Conservation (phyloP, 1,140 invertebrate genomes). For the Lethrus apterus region DNA sequence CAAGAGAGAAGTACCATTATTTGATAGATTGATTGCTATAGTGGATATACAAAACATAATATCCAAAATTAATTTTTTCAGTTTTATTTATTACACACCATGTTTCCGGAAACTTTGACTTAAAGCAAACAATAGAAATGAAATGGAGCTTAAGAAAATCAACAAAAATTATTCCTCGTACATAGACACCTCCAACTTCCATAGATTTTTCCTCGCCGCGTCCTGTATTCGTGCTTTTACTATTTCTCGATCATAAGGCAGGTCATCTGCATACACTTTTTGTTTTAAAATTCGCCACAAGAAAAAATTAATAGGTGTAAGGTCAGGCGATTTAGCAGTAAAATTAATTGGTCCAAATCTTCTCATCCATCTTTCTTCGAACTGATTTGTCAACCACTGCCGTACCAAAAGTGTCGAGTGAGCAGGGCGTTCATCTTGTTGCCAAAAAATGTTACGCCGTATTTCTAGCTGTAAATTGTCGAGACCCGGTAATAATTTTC, state of each 20-base stretch:
- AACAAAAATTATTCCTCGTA: too few species aligned
- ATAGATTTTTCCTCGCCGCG: neutral
- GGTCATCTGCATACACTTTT: too few species aligned
- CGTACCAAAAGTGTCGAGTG: slow-evolving; percentile 2
- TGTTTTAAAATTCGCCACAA: slow-evolving; percentile 8
- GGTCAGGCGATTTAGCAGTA: slow-evolving; percentile 8
- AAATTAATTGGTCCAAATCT: slow-evolving; percentile 10
- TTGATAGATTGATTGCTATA: too few species aligned
- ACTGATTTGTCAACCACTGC: slow-evolving; percentile 3
- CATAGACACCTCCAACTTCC: too few species aligned
- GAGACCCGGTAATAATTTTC: slow-evolving; percentile 18
- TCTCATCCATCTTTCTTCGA: slow-evolving; percentile 9
- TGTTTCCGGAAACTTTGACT: too few species aligned
- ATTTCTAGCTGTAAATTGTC: slow-evolving; percentile 17
- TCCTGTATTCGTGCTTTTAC: too few species aligned
- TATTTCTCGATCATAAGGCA: neutral
- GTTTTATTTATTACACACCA: too few species aligned
- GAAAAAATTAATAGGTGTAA: neutral
- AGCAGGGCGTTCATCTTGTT: slow-evolving; percentile 19
- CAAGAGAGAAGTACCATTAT: too few species aligned
- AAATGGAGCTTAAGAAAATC: too few species aligned
- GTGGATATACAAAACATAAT: too few species aligned
- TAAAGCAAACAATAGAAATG: too few species aligned
- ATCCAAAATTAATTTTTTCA: too few species aligned
- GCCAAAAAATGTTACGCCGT: slow-evolving; percentile 17